Percentiles rank a stretch among this genome's conserved stretches.
Conservation (phyloP, 2,797 vertebrate genomes). For the Oreochromis grahami region DNA sequence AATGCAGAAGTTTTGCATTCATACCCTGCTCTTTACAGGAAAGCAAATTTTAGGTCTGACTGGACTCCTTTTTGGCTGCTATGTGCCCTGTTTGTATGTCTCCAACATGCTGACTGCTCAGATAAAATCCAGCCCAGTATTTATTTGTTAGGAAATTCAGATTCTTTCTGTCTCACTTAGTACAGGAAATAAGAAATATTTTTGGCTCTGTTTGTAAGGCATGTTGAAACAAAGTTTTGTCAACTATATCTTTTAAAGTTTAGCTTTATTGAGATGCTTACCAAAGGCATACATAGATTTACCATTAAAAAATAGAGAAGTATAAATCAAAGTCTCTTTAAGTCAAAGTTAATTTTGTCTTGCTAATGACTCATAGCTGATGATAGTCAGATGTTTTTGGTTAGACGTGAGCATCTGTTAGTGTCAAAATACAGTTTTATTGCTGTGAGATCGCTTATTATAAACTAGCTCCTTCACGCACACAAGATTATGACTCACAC, state of each 20-base stretch:
- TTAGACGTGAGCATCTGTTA: constrained; percentile 20
- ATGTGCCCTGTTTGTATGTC: constrained; percentile 16
- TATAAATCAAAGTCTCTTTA: background rate
- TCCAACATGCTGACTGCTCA: constrained; percentile 26
- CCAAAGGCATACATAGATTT: background rate
- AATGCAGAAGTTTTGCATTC: constrained; percentile 23
- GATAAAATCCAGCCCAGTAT: constrained; percentile 45
- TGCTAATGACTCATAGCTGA: constrained; percentile 3
- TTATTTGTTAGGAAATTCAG: constrained; percentile 50
- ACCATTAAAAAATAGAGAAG: background rate
- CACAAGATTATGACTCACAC: constrained; percentile 4
- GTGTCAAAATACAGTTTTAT: background rate
- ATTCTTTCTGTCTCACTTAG: constrained; percentile 21
- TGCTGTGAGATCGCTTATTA: background rate
- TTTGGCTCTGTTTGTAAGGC: constrained; percentile 9
- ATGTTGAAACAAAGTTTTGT: constrained; percentile 38
- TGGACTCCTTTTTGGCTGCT: constrained; percentile 5
- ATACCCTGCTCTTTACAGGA: constrained; percentile 26
- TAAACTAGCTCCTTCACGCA: background rate
- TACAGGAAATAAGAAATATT: constrained; percentile 8
- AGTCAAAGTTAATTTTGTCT: background rate
- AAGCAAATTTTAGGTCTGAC: constrained; percentile 44
- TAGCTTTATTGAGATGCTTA: constrained; percentile 5
- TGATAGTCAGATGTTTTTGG: constrained; percentile 28
- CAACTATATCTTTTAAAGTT: constrained; percentile 32